phyloP scores from a whole-genome alignment of 1,140 invertebrate genomes.

The Panulirus ornatus region DNA sequence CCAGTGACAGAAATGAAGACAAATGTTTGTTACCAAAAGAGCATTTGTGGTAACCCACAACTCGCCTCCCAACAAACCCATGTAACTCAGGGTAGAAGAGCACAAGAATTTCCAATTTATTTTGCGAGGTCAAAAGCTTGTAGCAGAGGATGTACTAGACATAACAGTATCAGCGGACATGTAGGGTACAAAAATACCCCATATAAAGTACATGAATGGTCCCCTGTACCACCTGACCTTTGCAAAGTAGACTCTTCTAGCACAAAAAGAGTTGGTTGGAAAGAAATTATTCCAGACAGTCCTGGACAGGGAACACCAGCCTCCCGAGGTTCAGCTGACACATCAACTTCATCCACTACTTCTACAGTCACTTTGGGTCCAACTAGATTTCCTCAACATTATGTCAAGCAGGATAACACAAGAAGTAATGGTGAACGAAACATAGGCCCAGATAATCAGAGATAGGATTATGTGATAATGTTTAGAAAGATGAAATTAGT shows the following conservation, averaged over 20 bases:
- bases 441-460: conserved; percentile 13
- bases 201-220: background rate
- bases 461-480: background rate
- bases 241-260: conserved; percentile 15
- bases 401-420: conserved; percentile 8
- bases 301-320: conserved; percentile 1
- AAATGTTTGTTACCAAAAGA: conserved; percentile 12
- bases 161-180: conserved; percentile 44
- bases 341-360: conserved; percentile 47
- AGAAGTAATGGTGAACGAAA: conserved; percentile 3
- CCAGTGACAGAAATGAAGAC: background rate
- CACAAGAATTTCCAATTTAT: conserved; percentile 45
- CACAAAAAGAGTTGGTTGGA: conserved; percentile 47
- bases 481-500: no score
- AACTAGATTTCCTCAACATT: conserved; percentile 22
- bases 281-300: conserved; percentile 45
- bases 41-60: conserved; percentile 20
- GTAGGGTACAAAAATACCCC: background rate
- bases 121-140: conserved; percentile 8
- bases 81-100: background rate
- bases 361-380: conserved; percentile 44
- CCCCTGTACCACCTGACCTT: conserved; percentile 27
- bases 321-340: conserved; percentile 36
- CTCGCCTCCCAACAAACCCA: background rate
- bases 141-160: background rate